Evolutionary conservation across 2,888 invertebrate genomes (phyloP).

Genomic region (Folsomia manolachei): DNA sequence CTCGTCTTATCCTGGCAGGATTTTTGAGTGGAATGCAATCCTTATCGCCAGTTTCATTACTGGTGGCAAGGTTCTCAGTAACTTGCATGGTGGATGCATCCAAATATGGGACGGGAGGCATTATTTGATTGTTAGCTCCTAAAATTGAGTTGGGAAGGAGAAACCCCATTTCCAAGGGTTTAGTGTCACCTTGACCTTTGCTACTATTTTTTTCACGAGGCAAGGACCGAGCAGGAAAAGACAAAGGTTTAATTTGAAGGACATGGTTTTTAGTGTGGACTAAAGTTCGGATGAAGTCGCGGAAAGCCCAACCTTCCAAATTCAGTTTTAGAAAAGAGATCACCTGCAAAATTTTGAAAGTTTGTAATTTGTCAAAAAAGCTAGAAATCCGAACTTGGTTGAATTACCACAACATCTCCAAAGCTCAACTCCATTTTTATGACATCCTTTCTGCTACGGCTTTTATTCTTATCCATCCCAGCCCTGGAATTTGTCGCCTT

Average conservation of each 20-base stretch:
- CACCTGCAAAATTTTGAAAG: constrained; percentile 25
- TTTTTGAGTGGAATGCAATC: too few relatives aligned
- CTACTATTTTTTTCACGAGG: not conserved
- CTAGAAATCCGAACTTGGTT: too few relatives aligned
- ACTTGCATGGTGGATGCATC: too few relatives aligned
- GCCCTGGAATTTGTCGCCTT: constrained; percentile 7
- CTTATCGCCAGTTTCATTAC: too few relatives aligned
- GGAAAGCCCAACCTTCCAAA: constrained; percentile 23
- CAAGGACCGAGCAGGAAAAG: not conserved
- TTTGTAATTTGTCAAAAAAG: too few relatives aligned
- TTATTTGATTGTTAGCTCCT: too few relatives aligned
- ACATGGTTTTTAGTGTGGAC: constrained; percentile 23
- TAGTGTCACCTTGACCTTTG: not conserved
- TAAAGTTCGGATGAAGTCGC: constrained; percentile 24
- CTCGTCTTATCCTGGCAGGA: too few relatives aligned
- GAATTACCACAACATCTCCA: constrained; percentile 13
- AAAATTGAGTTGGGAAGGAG: not conserved
- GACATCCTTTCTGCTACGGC: not conserved
- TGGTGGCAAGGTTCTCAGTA: too few relatives aligned
- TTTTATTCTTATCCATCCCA: constrained; percentile 9
- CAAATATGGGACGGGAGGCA: too few relatives aligned
- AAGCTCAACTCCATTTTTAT: constrained; percentile 22
- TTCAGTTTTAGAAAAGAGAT: constrained; percentile 21
- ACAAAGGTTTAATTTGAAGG: constrained; percentile 23
- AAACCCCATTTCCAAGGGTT: not conserved